These are phyloP conservation scores for Eubasilissa regina DNA, from an alignment of 1,140 invertebrate species.

Conservation along the genomic window DNA sequence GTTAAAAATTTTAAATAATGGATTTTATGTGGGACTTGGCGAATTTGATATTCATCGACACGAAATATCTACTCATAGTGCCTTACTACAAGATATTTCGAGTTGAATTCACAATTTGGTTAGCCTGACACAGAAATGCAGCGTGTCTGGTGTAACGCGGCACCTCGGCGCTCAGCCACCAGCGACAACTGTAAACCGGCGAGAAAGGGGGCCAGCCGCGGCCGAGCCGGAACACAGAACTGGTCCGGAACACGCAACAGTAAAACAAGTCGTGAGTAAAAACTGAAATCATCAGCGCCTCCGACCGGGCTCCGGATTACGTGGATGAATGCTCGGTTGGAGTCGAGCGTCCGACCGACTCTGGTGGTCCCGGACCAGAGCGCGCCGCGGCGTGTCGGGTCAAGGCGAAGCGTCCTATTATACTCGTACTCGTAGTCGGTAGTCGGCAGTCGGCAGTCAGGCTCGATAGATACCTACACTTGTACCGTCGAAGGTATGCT, in stretches of 20 bases:
- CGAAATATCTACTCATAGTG: too few species aligned
- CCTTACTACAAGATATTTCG: too few species aligned
- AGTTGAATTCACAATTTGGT: background rate
- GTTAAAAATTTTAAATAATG: too few species aligned
- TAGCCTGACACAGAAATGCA: too few species aligned
- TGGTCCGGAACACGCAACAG: constrained; percentile 27
- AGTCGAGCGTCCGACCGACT: background rate
- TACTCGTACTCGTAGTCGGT: background rate
- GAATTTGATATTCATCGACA: too few species aligned
- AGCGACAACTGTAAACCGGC: background rate
- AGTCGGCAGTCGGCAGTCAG: background rate
- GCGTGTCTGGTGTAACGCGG: background rate
- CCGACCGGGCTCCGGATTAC: background rate
- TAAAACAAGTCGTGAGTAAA: constrained; percentile 26
- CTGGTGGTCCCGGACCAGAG: background rate
- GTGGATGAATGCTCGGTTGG: constrained; percentile 32
- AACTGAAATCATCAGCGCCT: background rate
- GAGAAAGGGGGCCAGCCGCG: constrained; percentile 12
- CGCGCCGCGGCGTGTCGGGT: background rate
- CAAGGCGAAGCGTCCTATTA: constrained; percentile 6
- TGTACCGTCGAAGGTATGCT: background rate
- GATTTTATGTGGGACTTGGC: too few species aligned
- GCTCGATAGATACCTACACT: background rate
- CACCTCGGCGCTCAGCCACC: too few species aligned
- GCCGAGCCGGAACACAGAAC: background rate